Evolutionary conservation across 2,113 vertebrate genomes (phyloP).

Genomic region (Crocuta crocuta): DNA sequence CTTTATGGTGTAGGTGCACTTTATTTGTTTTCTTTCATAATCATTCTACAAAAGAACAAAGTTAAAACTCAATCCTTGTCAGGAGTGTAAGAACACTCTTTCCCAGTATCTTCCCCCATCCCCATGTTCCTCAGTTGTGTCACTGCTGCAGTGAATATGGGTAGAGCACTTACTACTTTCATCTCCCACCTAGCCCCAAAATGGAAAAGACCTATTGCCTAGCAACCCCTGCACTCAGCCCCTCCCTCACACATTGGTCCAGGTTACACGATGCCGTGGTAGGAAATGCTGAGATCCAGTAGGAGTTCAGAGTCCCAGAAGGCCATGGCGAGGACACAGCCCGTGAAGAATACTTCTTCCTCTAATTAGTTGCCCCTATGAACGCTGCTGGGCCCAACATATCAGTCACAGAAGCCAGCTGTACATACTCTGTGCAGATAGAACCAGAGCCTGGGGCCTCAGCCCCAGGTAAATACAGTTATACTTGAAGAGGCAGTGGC

Average conservation of each 20-base stretch:
- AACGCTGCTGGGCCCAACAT: neutral
- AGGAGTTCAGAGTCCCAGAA: neutral
- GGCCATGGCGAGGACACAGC: neutral
- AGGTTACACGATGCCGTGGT: neutral
- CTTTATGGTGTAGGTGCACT: neutral
- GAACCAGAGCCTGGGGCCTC: neutral
- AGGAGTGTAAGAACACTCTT: neutral
- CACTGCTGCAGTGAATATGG: neutral
- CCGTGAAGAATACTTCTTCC: neutral
- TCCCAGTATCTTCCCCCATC: neutral
- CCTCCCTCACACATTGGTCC: too few species aligned
- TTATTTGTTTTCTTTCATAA: slow-evolving; percentile 46
- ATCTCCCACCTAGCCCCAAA: neutral
- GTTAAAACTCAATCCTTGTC: neutral
- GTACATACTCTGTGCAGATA: neutral
- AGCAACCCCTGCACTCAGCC: neutral
- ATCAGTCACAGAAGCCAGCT: neutral
- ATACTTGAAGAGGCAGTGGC: slow-evolving; percentile 90
- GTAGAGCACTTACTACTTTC: neutral
- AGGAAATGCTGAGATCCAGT: neutral
- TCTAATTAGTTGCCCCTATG: neutral
- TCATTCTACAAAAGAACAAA: slow-evolving; percentile 47
- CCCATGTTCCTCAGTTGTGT: neutral
- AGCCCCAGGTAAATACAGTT: slow-evolving; percentile 90
- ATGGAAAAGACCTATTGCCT: neutral